Base-by-base conservation (phyloP, 2,888 invertebrate genomes). In the Oscheius onirici region DNA sequence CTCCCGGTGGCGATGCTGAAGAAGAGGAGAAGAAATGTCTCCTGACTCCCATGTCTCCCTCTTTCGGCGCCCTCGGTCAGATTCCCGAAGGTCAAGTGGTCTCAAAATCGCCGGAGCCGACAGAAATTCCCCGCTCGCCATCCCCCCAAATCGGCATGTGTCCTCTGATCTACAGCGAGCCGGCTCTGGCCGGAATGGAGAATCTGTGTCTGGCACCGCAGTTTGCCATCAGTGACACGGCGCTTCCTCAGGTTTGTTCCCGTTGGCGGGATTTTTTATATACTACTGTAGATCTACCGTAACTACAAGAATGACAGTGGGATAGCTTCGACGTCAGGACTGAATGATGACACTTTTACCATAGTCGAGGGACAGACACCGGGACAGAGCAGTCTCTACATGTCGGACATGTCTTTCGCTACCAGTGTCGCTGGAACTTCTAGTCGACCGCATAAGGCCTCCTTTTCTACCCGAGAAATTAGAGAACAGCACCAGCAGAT, bases 401-500 rank as follows among this genome's bases (percentile, higher is more conserved):
- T 69, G 61, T 63, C 63, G 20, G 72, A 72, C n/a, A 72, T 72
- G 58, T 68, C 68, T 6, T 69, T 67, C 43, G 26, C 55, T 34
- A 72, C 52, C 6, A 58, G 46, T 44, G 52, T 58, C 10, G 63
- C 54, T 17, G 67, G 72, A 54, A 54, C n/a, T 55, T 26, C n/a
- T 10, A 55, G 55, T 13, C 22, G 58, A 65, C 77, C 76, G 0
- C 79, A 82, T 71, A 82, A 82, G 60, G 72, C 80, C 0, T 80
- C 80, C 1, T 82, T 82, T 44, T 82, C 82, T 10, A 77, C 80
- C 1, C 67, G 82, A 10, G 86, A 86, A 69, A 86, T 86, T 51
- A 75, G 86, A 2, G 86, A 86, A 61, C 85, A 86, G 74, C 86
- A 86, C 72, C 74, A 78, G 60, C 75, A 78, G 72, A 84, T 86